phyloP scores from a whole-genome alignment of 1,140 invertebrate species.

The Drosophila prosaltans region DNA sequence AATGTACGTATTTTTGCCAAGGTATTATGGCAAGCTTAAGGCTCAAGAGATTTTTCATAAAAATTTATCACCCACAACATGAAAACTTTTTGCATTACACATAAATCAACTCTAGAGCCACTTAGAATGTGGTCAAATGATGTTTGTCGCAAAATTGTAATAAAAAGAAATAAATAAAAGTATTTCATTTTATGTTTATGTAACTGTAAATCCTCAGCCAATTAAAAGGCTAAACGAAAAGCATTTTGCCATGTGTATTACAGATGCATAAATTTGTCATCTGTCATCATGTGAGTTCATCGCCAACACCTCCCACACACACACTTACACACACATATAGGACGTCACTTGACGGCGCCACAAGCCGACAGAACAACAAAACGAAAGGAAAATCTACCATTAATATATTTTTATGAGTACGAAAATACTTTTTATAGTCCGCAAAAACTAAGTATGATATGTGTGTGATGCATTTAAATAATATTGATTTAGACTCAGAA shows the following conservation, averaged over 20 bases:
- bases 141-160: slow-evolving; percentile 33
- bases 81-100: slow-evolving; percentile 40
- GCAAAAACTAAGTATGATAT: background rate
- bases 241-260: slow-evolving; percentile 31
- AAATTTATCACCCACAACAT: slow-evolving; percentile 39
- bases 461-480: background rate
- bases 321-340: slow-evolving; percentile 14
- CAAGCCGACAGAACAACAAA: background rate
- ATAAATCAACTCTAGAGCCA: slow-evolving; percentile 49
- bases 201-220: slow-evolving; percentile 39
- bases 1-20: slow-evolving; percentile 1
- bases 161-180: slow-evolving; percentile 17
- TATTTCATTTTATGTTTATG: slow-evolving; percentile 20
- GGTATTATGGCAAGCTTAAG: slow-evolving; percentile 56
- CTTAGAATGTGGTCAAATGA: slow-evolving; percentile 28
- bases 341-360: slow-evolving; percentile 24
- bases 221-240: slow-evolving; percentile 49
- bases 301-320: slow-evolving; percentile 17
- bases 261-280: slow-evolving; percentile 67
- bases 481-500: too few species aligned
- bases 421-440: background rate
- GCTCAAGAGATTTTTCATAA: slow-evolving; percentile 27
- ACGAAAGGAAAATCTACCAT: slow-evolving; percentile 3
- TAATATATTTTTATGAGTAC: slow-evolving; percentile 6
- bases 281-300: slow-evolving; percentile 53